Evolutionary conservation across 2,888 invertebrate species (phyloP).

Genomic region (Ormyrus thymus): DNA sequence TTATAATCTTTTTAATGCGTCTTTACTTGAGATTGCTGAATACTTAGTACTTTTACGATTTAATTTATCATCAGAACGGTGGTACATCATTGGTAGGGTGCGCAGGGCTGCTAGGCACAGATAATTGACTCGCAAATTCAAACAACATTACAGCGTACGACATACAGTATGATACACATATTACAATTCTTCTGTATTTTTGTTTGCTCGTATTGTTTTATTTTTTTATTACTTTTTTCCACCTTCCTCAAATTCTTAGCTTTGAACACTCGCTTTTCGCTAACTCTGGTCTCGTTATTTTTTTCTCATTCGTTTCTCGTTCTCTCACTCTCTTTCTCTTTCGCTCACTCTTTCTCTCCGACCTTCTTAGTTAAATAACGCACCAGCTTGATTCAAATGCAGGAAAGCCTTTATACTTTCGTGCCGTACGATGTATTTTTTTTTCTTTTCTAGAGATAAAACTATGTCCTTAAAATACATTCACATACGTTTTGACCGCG

Average conservation of each 20-base stretch:
- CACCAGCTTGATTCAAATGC: conserved; percentile 37
- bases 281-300: conserved; percentile 29
- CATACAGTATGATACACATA: conserved; percentile 74
- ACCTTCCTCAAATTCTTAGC: conserved; percentile 36
- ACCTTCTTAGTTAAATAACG: conserved; percentile 37
- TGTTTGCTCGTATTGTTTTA: conserved; percentile 57
- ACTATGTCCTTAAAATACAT: conserved; percentile 55
- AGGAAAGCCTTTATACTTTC: conserved; percentile 38
- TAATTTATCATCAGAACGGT: conserved; percentile 70
- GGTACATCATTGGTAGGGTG: conserved; percentile 74
- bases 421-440: conserved; percentile 30
- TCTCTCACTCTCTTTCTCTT: conserved; percentile 30
- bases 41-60: conserved; percentile 47
- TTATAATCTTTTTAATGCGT: conserved; percentile 57
- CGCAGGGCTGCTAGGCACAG: conserved; percentile 78
- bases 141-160: conserved; percentile 76
- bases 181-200: conserved; percentile 62
- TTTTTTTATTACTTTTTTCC: conserved; percentile 51
- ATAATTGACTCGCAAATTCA: conserved; percentile 80
- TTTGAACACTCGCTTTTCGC: conserved; percentile 39
- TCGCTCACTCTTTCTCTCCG: conserved; percentile 12
- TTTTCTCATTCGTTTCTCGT: conserved; percentile 17
- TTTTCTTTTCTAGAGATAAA: conserved; percentile 51
- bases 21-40: conserved; percentile 61
- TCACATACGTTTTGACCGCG: conserved; percentile 47